Evolutionary conservation across 2,797 vertebrate genomes (phyloP).

Genomic region (Enteromius mattozi): DNA sequence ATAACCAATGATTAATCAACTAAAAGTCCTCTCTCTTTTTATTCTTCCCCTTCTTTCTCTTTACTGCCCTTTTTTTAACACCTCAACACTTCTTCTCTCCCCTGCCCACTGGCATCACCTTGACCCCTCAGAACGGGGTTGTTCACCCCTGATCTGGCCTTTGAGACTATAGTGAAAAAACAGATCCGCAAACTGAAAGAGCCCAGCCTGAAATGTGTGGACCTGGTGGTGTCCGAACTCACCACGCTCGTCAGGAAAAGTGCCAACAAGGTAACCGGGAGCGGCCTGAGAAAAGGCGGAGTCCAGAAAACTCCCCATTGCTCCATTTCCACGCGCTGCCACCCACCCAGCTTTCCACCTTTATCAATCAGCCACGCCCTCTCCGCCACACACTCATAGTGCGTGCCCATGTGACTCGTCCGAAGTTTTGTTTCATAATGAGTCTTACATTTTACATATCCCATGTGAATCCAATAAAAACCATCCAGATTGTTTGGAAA

Average conservation of each 20-base stretch:
- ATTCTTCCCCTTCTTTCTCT: constrained; percentile 57
- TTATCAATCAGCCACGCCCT: constrained; percentile 53
- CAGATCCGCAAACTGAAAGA: constrained; percentile 93
- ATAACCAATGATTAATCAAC: constrained; percentile 72
- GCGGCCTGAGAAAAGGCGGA: constrained; percentile 48
- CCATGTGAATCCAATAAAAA: constrained; percentile 28
- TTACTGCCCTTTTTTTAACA: constrained; percentile 57
- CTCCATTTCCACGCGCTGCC: constrained; percentile 35
- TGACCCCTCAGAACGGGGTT: constrained; percentile 86
- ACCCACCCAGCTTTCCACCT: constrained; percentile 50
- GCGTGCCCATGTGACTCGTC: constrained; percentile 15
- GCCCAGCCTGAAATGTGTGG: constrained; percentile 92
- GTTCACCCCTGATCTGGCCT: constrained; percentile 93
- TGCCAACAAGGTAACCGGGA: constrained; percentile 85
- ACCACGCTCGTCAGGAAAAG: constrained; percentile 90
- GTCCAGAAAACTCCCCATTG: not conserved
- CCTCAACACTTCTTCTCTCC: constrained; percentile 44
- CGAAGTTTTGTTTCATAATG: not conserved
- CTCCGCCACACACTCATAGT: constrained; percentile 29
- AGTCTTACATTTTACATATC: constrained; percentile 11
- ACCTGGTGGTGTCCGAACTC: constrained; percentile 90
- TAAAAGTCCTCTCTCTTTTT: constrained; percentile 65
- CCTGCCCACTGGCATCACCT: constrained; percentile 6
- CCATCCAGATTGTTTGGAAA: constrained; percentile 39
- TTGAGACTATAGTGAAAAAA: constrained; percentile 94